These are phyloP conservation scores for Actinemys pallida DNA, from an alignment of 2,113 vertebrate genomes.

Conservation along the genomic window DNA sequence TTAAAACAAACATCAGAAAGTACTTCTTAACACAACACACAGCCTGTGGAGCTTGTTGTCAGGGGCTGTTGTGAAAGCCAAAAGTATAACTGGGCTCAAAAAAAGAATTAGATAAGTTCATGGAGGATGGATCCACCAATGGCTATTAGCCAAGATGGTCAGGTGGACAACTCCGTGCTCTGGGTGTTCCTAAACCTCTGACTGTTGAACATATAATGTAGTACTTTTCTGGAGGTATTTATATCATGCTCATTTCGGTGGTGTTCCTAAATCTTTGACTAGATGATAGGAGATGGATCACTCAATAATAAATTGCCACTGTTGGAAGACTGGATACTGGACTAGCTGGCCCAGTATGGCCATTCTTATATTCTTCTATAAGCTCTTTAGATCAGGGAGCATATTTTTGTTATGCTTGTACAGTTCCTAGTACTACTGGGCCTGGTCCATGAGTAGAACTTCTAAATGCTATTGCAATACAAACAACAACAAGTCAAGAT, in stretches of 20 bases:
- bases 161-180: background rate
- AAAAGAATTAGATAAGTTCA: background rate
- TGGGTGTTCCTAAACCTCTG: too few species aligned
- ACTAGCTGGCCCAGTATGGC: background rate
- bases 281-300: background rate
- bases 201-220: too few species aligned
- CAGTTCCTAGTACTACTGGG: background rate
- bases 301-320: background rate
- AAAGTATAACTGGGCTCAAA: background rate
- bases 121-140: background rate
- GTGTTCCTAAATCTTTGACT: background rate
- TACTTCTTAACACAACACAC: background rate
- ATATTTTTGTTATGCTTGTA: constrained; percentile 27
- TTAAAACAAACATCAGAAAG: background rate
- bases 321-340: background rate
- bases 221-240: background rate
- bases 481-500: constrained; percentile 26
- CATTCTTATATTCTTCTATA: background rate
- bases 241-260: background rate
- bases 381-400: background rate
- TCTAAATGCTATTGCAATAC: background rate
- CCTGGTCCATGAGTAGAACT: background rate
- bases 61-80: background rate
- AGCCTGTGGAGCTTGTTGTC: background rate
- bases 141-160: background rate